Evolutionary conservation across 1,140 invertebrate genomes (phyloP).

Genomic region (Ooceraea biroi): DNA sequence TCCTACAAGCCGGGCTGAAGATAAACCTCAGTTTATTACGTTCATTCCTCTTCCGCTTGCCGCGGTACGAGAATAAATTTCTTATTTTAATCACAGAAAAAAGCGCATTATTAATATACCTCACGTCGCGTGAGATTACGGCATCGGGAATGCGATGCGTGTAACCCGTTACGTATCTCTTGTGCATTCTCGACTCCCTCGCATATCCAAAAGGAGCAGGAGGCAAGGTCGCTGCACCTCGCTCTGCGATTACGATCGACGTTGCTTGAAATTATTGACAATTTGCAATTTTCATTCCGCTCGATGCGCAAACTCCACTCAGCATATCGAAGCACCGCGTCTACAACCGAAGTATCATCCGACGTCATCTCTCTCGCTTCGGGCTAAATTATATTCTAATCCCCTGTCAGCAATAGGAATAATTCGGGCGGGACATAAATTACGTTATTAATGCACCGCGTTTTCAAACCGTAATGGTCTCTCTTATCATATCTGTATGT

Average conservation of each 20-base stretch:
- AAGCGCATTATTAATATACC: conserved; percentile 39
- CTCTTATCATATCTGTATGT: neutral
- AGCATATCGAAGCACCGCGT: neutral
- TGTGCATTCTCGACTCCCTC: neutral
- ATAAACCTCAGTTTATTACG: conserved; percentile 65
- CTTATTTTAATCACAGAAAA: conserved; percentile 48
- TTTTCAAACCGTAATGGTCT: conserved; percentile 40
- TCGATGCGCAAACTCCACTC: too few relatives aligned
- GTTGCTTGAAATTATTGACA: too few relatives aligned
- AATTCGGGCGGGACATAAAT: conserved; percentile 75
- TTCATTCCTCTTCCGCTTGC: conserved; percentile 24
- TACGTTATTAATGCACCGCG: conserved; percentile 56
- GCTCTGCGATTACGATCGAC: too few relatives aligned
- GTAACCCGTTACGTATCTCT: neutral
- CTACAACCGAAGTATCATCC: conserved; percentile 7
- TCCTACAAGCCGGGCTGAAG: conserved; percentile 56
- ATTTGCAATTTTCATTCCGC: neutral
- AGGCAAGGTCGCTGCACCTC: neutral
- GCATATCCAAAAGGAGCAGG: neutral
- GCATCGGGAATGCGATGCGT: neutral
- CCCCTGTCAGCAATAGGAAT: conserved; percentile 75
- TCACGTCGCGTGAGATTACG: neutral
- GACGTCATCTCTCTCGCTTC: neutral
- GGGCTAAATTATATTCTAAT: conserved; percentile 79
- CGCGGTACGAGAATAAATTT: conserved; percentile 31